Base-by-base conservation (phyloP, 2,888 invertebrate genomes). In the Drosophila infuscata region DNA sequence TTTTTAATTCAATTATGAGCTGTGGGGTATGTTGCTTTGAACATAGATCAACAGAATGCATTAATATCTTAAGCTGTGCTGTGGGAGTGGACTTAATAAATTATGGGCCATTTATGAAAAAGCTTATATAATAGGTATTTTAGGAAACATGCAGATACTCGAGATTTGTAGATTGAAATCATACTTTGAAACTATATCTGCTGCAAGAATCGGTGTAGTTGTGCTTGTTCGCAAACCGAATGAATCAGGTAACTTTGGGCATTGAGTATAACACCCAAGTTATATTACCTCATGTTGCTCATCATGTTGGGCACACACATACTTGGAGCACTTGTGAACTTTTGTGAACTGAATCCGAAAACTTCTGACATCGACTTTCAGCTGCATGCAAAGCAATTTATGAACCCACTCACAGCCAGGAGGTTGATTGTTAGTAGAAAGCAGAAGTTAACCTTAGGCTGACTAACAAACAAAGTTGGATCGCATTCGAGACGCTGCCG, bases 351-450 rank as follows among this genome's bases (percentile, higher is more conserved):
- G 73, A 77, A 73, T 62, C 66, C 43, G 54, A 60, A 77, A 77
- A 77, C 63, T 77, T 77, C 65, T 65, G 54, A 43, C 67, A 15
- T 53, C 49, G 52, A 68, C 54, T 76, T 77, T 65, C 43, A 58
- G 56, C 54, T 67, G 74, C 76, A 76, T 76, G 68, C 76, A 65
- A 71, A 48, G 67, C 74, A 81, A 86, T 83, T 86, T 86, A 86
- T 81, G 83, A 70, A 72, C 60, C 67, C 53, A 56, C 49, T 63
- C 65, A 70, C 46, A 63, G 58, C 63, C 43, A 64, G 49, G 35
- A 56, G 63, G 35, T 30, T 56, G 56, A 56, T 29, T 56, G 56
- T 12, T 43, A 20, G 43, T 69, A 61, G 68, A 43, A 51, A 67
- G 57, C 73, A 43, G n/a, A 63, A 52, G 68, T 68, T 46, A 59